Evolutionary conservation across 2,888 invertebrate genomes (phyloP).

Genomic region (Melanophora roralis): DNA sequence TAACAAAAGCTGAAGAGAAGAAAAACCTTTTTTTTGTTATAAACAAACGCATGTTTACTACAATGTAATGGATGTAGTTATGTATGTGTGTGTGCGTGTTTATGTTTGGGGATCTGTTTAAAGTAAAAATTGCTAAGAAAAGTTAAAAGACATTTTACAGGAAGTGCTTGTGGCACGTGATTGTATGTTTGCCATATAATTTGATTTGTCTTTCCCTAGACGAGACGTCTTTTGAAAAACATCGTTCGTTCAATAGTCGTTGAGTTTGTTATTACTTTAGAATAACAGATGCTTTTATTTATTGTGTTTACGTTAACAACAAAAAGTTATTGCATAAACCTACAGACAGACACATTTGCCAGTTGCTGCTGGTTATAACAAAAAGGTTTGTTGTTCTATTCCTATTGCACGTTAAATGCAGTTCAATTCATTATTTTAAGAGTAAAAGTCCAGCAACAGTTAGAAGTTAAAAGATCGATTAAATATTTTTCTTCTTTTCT

Average conservation of each 20-base stretch:
- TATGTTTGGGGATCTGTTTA: conserved; percentile 1
- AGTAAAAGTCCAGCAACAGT: conserved; percentile 8
- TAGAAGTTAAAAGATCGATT: conserved; percentile 21
- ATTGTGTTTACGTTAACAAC: conserved; percentile 55
- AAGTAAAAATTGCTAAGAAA: no score
- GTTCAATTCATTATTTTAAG: background rate
- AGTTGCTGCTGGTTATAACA: conserved; percentile 1
- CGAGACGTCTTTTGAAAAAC: conserved; percentile 35
- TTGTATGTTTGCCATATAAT: conserved; percentile 63
- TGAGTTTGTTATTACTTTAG: conserved; percentile 28
- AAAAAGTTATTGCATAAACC: background rate
- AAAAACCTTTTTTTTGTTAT: no score
- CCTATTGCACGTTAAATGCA: background rate
- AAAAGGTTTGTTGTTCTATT: conserved; percentile 5
- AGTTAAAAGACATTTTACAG: conserved; percentile 61
- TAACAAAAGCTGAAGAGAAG: conserved; percentile 14
- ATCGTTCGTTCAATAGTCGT: background rate
- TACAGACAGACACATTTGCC: conserved; percentile 17
- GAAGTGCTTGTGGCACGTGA: conserved; percentile 63
- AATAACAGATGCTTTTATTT: conserved; percentile 58
- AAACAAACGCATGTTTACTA: conserved; percentile 1
- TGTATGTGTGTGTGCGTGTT: background rate
- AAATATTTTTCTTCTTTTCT: conserved; percentile 4
- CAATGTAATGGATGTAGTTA: background rate
- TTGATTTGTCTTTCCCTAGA: conserved; percentile 58